Evolutionary conservation across 2,113 vertebrate species (phyloP).

Genomic region (Nannobrachium achirus): DNA sequence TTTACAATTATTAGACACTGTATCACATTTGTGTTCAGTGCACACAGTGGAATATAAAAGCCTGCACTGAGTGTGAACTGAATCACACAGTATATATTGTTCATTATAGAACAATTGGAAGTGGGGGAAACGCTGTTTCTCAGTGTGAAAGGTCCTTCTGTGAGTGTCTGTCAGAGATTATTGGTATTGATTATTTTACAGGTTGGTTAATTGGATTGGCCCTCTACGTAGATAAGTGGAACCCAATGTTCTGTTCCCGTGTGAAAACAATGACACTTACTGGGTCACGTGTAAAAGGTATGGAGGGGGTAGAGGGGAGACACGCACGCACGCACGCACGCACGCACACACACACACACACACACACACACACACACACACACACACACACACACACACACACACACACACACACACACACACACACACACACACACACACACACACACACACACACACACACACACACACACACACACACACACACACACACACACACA

Average conservation of each 20-base stretch:
- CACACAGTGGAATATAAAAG: no score
- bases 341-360: not conserved
- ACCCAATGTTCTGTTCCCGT: conserved; percentile 56
- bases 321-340: not conserved
- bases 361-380: no score
- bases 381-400: no score
- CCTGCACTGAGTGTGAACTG: no score
- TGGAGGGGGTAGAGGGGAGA: not conserved
- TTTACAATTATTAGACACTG: no score
- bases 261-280: conserved; percentile 22
- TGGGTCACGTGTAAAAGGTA: conserved; percentile 21
- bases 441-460: no score
- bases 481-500: not conserved
- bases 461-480: not conserved
- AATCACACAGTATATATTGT: not conserved
- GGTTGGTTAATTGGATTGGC: conserved; percentile 33
- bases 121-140: not conserved
- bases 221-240: conserved; percentile 12
- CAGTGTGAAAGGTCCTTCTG: not conserved
- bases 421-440: no score
- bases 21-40: no score
- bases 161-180: not conserved
- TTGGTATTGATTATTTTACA: conserved; percentile 15
- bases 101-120: not conserved
- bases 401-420: no score